Evolutionary conservation across 2,797 vertebrate genomes (phyloP).

Genomic region (Macrochelys suwanniensis): DNA sequence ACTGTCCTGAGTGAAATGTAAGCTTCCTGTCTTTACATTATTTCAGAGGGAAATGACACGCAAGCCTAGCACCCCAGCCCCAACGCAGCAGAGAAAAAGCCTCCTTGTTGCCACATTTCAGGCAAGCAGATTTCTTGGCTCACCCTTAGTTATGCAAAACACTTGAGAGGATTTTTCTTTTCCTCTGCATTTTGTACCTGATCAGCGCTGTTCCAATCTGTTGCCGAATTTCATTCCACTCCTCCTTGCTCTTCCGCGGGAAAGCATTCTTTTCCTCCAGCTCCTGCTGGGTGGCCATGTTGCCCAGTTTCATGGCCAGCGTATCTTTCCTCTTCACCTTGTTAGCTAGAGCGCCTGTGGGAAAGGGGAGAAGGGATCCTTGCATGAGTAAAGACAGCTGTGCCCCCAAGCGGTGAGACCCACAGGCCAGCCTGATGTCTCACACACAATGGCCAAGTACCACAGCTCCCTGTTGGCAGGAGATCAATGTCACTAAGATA

Average conservation of each 20-base stretch:
- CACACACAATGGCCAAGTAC: background rate
- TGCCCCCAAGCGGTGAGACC: background rate
- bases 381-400: background rate
- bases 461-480: background rate
- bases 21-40: accelerated
- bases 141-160: accelerated
- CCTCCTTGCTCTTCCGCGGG: slow-evolving; percentile 95
- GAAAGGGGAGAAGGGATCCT: background rate
- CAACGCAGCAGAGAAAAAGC: background rate
- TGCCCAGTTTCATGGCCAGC: slow-evolving; percentile 94
- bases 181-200: slow-evolving; percentile 79
- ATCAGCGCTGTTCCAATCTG: slow-evolving; percentile 96
- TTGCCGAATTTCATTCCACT: slow-evolving; percentile 96
- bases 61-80: background rate
- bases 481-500: background rate
- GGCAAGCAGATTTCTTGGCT: background rate
- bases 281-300: slow-evolving; percentile 74
- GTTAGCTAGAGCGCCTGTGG: slow-evolving; percentile 91
- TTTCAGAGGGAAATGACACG: background rate
- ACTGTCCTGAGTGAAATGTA: background rate
- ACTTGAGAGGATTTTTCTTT: background rate
- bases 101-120: background rate
- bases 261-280: slow-evolving; percentile 86
- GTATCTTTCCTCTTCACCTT: slow-evolving; percentile 98
- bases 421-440: background rate